Percentiles rank a stretch among this genome's conserved stretches.
Conservation (phyloP, 2,888 invertebrate genomes). For the Steinernema hermaphroditum region DNA sequence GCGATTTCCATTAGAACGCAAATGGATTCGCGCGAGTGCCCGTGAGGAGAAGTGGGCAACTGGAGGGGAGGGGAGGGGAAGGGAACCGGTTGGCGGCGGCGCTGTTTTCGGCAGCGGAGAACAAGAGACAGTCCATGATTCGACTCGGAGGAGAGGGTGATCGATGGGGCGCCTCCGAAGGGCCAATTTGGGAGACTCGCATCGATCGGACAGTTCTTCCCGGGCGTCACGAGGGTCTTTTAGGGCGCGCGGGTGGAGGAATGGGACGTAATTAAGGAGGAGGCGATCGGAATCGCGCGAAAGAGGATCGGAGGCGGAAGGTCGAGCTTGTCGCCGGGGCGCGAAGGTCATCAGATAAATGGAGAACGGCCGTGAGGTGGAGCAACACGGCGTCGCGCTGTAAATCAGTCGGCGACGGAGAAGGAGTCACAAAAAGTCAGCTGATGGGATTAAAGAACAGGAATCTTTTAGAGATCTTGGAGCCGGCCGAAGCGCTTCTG, state of each 20-base stretch:
- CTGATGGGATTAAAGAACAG: too few species aligned
- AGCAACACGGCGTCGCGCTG: conserved; percentile 2
- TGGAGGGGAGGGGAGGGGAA: not conserved
- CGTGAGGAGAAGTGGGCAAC: not conserved
- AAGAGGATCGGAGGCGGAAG: not conserved
- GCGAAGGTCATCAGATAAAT: conserved; percentile 28
- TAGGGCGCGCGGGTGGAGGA: conserved; percentile 12
- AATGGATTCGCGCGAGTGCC: conserved; percentile 25
- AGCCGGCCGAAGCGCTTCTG: too few species aligned
- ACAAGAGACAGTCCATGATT: not conserved
- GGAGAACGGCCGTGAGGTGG: not conserved
- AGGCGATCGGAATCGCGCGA: conserved; percentile 14
- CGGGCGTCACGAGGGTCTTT: not conserved
- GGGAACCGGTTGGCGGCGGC: conserved; percentile 30
- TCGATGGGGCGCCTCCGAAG: conserved; percentile 4
- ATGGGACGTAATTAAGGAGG: conserved; percentile 16
- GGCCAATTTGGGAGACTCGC: not conserved
- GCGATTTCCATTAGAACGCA: conserved; percentile 29
- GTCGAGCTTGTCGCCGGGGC: conserved; percentile 24
- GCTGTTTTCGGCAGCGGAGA: conserved; percentile 26
- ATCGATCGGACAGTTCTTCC: conserved; percentile 26
- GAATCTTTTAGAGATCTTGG: too few species aligned
- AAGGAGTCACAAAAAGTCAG: too few species aligned
- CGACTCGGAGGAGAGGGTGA: not conserved
- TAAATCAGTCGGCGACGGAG: not conserved